Evolutionary conservation across 2,113 vertebrate species (phyloP).

Genomic region (Bettongia penicillata): DNA sequence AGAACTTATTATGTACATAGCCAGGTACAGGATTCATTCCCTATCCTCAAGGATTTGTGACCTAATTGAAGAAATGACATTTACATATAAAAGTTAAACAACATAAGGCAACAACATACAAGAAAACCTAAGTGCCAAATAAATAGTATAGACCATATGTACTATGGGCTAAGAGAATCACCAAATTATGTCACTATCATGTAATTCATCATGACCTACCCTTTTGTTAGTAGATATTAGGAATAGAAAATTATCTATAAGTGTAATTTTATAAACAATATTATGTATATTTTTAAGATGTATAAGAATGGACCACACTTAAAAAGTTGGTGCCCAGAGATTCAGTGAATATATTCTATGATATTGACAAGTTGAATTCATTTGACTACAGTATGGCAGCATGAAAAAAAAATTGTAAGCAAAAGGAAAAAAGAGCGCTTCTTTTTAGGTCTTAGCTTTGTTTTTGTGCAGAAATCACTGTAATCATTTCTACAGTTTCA

Average conservation of each 20-base stretch:
- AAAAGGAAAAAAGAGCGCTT: fast-evolving
- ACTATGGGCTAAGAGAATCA: neutral
- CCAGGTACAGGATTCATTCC: neutral
- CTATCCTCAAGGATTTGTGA: neutral
- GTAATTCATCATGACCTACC: neutral
- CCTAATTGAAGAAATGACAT: neutral
- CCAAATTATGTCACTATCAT: neutral
- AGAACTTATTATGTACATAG: neutral
- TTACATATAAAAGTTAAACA: neutral
- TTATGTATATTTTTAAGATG: neutral
- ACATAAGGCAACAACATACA: neutral
- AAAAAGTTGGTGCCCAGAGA: neutral
- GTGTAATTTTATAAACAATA: neutral
- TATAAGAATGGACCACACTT: neutral
- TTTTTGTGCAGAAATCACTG: neutral
- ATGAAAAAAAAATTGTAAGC: neutral
- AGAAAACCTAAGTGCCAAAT: neutral
- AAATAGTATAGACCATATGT: neutral
- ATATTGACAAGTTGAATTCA: neutral
- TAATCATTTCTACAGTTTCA: neutral
- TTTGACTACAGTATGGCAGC: neutral
- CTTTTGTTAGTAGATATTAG: neutral
- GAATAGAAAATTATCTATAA: neutral
- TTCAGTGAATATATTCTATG: too few species aligned
- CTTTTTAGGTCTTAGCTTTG: neutral